Base-by-base conservation (phyloP, 2,113 vertebrate species). In the Epinephelus moara region DNA sequence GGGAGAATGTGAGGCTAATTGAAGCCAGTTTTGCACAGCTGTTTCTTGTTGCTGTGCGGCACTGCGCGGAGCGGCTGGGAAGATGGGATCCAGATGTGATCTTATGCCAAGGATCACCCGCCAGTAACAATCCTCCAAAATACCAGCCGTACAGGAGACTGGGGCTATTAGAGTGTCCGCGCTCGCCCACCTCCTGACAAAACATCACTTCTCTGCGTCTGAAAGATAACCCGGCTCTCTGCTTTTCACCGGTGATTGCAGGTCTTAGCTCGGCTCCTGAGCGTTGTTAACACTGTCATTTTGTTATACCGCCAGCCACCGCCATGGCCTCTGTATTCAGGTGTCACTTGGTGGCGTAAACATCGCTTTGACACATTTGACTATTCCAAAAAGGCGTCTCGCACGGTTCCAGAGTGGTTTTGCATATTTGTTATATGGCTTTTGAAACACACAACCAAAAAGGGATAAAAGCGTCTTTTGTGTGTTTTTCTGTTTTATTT, bases 81-180 rank as follows among this genome's bases (percentile, higher is more conserved):
- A 76, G 92, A 96, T 95, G 72, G 87, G 88, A 94, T 95, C 96
- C 96, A 96, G 96, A 96, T 96, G 96, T 94, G 91, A 73, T 82
- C 89, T 69, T 80, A 85, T 59, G 75, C 85, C 72, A 64, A 84
- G 79, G 86, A 92, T 92, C 84, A 81, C 84, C 92, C 85, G 82
- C 90, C 93, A 93, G 90, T 86, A 93, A 93, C 90, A 92, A 86
- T 91, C 90, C 86, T 91, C 89, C 66, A 88, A 89, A 95, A 94
- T 89, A 90, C 82, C 74, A 92, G 92, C 86, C 90, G 23, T 85
- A 88, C 83, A 89, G 94, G 90, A 94, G 92, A 94, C 90, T 25
- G 14, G 79, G 72, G 82, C 92, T 84, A 89, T 93, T 89, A 91
- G 86, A 56, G 85, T n/a, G 88, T 89, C 85, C 60, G 6, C 25